These are phyloP conservation scores for Eurytemora carolleeae DNA, from an alignment of 1,140 invertebrate genomes.

Conservation along the genomic window DNA sequence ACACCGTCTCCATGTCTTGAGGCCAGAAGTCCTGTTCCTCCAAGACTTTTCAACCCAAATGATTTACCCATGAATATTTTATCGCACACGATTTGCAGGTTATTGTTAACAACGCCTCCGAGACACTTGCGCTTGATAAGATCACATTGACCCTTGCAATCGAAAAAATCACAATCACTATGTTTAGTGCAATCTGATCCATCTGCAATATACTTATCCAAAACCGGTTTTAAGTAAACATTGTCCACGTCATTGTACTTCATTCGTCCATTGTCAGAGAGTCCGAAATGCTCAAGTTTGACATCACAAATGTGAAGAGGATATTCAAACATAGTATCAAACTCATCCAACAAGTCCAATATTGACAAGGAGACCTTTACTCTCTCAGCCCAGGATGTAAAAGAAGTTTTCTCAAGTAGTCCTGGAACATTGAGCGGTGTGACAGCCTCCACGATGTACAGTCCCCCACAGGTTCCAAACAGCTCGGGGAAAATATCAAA, in stretches of 20 bases:
- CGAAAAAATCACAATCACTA: constrained; percentile 41
- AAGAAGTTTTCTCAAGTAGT: constrained; percentile 24
- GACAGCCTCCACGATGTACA: constrained; percentile 39
- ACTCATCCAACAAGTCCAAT: constrained; percentile 35
- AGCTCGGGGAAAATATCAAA: constrained; percentile 39
- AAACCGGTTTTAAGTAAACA: constrained; percentile 27
- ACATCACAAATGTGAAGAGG: constrained; percentile 42
- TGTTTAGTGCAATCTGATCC: constrained; percentile 30
- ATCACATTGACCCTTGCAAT: constrained; percentile 38
- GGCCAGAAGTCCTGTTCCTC: background rate
- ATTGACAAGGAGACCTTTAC: constrained; percentile 36
- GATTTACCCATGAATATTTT: background rate
- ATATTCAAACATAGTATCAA: constrained; percentile 34
- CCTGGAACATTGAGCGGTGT: constrained; percentile 28
- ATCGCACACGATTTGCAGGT: constrained; percentile 33
- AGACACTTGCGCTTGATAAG: constrained; percentile 29
- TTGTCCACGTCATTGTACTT: constrained; percentile 39
- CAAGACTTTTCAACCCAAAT: background rate
- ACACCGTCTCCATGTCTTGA: background rate
- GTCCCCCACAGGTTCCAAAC: constrained; percentile 41
- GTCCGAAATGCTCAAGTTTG: constrained; percentile 42
- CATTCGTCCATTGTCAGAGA: constrained; percentile 27
- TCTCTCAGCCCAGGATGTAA: constrained; percentile 29
- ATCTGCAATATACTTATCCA: constrained; percentile 27
- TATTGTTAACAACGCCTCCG: constrained; percentile 35